Base-by-base conservation (phyloP, 2,888 invertebrate genomes). In the Tenthredo distinguenda region DNA sequence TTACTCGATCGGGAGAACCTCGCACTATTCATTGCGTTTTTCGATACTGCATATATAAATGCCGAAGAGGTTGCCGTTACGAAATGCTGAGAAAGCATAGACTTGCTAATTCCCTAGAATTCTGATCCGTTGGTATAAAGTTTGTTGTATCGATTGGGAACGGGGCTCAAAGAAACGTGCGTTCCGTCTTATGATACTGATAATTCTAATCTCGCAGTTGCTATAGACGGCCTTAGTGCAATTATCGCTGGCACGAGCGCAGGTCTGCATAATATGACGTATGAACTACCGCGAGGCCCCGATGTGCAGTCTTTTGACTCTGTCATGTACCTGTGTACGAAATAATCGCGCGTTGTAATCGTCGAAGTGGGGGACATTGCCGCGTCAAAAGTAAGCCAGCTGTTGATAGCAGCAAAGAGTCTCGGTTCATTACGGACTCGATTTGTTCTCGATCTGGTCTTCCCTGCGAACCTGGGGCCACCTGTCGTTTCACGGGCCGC, bases 391-490 rank as follows among this genome's bases (percentile, higher is more conserved):
- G 50, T 55, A 50, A 77, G 55, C 77, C 77, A 77, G 77, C 77
- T 77, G 77, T 50, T 81, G 81, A 81, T 81, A 81, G 81, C 81
- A n/a, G 81, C 62, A 15, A 40, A 58, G 34, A 34, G n/a, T 58
- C 81, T 40, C 81, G n/a, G 40, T 62, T 62, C 81, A 81, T 81
- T 81, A 81, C 62, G 40, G 31, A 81, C 81, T 81, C 62, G 40
- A 81, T 81, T 62, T 62, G 62, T 81, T n/a, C 62, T 62, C 81
- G 81, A 40, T 81, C 9, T 40, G 40, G 58, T 81, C 26, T 50
- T 77, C 50, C 47, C 18, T 50, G 18, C 21, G 2, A 31, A 31
- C 7, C 15, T 50, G 50, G 18, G 2, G 26, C 26, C 76, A 47
- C 47, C 76, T 10, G 31, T 26, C 21, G 43, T 47, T 43, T 12